Base-by-base conservation (phyloP, 2,888 invertebrate genomes). In the Conistra vaccinii region DNA sequence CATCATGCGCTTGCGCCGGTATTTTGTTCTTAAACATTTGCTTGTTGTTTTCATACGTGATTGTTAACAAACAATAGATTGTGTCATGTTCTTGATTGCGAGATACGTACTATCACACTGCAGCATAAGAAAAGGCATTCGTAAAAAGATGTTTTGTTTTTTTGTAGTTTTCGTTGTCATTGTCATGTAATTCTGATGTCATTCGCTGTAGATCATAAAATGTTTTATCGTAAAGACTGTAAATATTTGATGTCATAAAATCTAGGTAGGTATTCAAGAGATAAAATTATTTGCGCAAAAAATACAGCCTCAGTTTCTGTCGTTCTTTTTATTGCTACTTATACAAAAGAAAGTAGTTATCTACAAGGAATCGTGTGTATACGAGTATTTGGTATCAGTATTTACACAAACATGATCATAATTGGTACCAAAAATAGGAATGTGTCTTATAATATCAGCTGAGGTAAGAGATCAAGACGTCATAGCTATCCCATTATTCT, bases 151-250 rank as follows among this genome's bases (percentile, higher is more conserved):
- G 23, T 57, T 60, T 32, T 55, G 39, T 55, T 65, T 73, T 55
- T 72, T 32, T 60, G 35, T 35, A 5, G n/a, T 26, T 65, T 53
- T n/a, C 53, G 10, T n/a, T 66, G 3, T 58, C 58, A 53, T 48
- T 65, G 26, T 75, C 48, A 57, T 39, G 35, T 76, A n/a, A 80
- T 76, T 76, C 75, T 76, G 81, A 76, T 76, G 67, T 76, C 65
- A 69, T 60, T 61, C 48, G 29, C 20, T 35, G 67, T 51, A 53
- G 32, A 62, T 70, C 60, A 66, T 80, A 67, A 60, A 51, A 61
- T 55, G 5, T 55, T 42, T 73, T 79, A 69, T 79, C 53, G 26
- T 17, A 70, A 72, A 63, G 5, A 67, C 17, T 45, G 29, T 45
- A 62, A 73, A 73, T 79, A 73, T 79, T 79, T 58, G 62, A 60